Evolutionary conservation across 1,140 invertebrate species (phyloP).

Genomic region (Cydia strobilella): DNA sequence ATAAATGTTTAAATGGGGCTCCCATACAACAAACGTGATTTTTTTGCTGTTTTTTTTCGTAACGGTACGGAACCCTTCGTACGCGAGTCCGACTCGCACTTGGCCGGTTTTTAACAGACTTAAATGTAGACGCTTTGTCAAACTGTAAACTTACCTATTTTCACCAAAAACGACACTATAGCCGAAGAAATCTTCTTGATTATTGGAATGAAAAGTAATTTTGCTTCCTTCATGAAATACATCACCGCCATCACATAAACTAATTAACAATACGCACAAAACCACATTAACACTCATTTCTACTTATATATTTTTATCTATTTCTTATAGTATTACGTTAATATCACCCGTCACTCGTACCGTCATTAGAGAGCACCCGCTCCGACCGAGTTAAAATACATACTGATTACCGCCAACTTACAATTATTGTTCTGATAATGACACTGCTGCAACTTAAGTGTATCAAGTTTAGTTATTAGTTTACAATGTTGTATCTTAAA

Average conservation of each 20-base stretch:
- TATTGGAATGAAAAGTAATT: constrained; percentile 47
- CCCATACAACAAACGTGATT: too few species aligned
- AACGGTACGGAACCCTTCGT: too few species aligned
- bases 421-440: not conserved
- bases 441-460: not conserved
- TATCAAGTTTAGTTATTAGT: not conserved
- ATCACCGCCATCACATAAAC: constrained; percentile 33
- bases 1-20: too few species aligned
- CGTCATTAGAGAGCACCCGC: not conserved
- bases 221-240: constrained; percentile 54
- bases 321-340: not conserved
- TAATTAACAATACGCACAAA: not conserved
- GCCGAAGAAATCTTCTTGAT: constrained; percentile 53
- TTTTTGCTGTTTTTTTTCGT: too few species aligned
- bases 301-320: not conserved
- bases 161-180: constrained; percentile 50
- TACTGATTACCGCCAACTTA: constrained; percentile 14
- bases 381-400: not conserved
- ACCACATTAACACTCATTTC: not conserved
- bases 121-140: not conserved
- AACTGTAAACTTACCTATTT: constrained; percentile 44
- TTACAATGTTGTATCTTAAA: too few species aligned
- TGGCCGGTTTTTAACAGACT: too few species aligned
- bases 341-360: too few species aligned
- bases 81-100: too few species aligned